These are phyloP conservation scores for Melangyna quadrimaculata DNA, from an alignment of 2,888 invertebrate genomes.

Conservation along the genomic window DNA sequence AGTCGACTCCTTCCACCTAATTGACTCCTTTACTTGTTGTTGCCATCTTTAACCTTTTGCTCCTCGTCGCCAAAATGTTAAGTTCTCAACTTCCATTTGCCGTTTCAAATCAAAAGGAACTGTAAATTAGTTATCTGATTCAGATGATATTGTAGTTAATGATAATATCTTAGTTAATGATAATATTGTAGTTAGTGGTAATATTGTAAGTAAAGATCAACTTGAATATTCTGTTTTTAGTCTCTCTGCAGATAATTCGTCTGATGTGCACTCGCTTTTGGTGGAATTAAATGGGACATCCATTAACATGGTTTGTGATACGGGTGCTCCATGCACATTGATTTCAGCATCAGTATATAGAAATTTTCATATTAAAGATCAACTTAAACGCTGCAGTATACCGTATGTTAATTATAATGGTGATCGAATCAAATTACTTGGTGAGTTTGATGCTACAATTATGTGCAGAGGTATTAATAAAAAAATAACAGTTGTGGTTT, in stretches of 20 bases:
- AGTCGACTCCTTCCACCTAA: too few relatives aligned
- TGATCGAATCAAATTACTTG: conserved; percentile 8
- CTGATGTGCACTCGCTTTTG: conserved; percentile 12
- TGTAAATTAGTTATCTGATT: conserved; percentile 14
- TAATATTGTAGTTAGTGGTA: not conserved
- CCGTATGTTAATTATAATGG: conserved; percentile 3
- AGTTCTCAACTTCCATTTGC: not conserved
- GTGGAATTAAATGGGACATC: conserved; percentile 5
- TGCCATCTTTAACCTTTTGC: too few relatives aligned
- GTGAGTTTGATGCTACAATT: conserved; percentile 7
- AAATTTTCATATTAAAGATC: not conserved
- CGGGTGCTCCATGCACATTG: not conserved
- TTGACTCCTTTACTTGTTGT: too few relatives aligned
- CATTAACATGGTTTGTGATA: not conserved
- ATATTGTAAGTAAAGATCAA: not conserved
- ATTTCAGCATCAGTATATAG: not conserved
- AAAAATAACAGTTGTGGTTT: not conserved
- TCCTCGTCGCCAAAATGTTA: too few relatives aligned
- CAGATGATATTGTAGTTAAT: not conserved
- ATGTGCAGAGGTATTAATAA: not conserved
- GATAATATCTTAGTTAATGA: too few relatives aligned
- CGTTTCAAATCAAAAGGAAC: not conserved
- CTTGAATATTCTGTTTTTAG: conserved; percentile 18
- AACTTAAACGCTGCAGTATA: not conserved
- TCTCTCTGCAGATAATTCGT: conserved; percentile 3